phyloP scores from a whole-genome alignment of 2,113 vertebrate genomes.

The Apistogramma diplotaenia region DNA sequence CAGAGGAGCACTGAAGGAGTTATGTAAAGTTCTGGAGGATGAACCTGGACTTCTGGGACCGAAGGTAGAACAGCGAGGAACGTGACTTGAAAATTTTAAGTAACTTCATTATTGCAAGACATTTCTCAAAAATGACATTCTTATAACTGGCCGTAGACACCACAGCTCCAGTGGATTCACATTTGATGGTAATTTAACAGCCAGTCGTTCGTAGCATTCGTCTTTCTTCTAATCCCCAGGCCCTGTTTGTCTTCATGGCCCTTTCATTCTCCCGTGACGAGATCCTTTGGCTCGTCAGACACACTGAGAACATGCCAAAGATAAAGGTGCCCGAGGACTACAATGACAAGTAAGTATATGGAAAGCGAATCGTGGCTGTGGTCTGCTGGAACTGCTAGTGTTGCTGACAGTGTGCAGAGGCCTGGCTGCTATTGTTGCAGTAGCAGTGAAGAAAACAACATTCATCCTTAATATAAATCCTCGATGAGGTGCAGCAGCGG shows the following conservation, averaged over 20 bases:
- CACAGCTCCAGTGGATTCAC: background rate
- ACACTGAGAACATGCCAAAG: slow-evolving; percentile 90
- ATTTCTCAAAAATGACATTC: background rate
- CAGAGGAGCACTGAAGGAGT: slow-evolving; percentile 82
- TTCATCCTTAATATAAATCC: background rate
- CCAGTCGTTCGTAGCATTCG: background rate
- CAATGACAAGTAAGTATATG: slow-evolving; percentile 75
- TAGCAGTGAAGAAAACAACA: background rate
- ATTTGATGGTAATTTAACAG: slow-evolving; percentile 8
- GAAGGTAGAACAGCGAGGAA: slow-evolving; percentile 74
- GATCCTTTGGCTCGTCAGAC: slow-evolving; percentile 87
- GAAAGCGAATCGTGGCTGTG: background rate
- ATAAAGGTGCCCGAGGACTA: slow-evolving; percentile 89
- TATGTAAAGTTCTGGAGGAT: slow-evolving; percentile 82
- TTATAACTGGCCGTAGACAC: background rate
- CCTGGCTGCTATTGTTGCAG: background rate
- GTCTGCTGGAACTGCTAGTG: background rate
- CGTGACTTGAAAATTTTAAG: slow-evolving; percentile 1
- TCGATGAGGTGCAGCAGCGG: background rate
- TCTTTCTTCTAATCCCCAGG: slow-evolving; percentile 63
- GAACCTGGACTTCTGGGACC: slow-evolving; percentile 91
- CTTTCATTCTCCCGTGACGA: slow-evolving; percentile 92
- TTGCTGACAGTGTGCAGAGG: background rate
- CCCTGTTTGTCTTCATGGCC: slow-evolving; percentile 88
- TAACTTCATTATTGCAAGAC: background rate